Base-by-base conservation (phyloP, 2,797 vertebrate species). In the Pangasius mekongensis region DNA sequence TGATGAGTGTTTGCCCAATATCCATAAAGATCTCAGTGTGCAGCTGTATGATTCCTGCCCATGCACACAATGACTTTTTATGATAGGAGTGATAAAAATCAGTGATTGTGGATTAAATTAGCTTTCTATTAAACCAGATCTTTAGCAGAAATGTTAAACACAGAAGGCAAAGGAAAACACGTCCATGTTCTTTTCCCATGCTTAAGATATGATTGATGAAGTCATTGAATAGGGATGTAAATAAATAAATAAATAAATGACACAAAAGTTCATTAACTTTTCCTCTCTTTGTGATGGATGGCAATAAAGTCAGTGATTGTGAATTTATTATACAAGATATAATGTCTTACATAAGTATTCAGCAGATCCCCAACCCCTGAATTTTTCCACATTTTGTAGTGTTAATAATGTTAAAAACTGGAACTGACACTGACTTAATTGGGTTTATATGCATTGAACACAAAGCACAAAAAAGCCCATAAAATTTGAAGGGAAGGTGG, bases 11-110 rank as follows among this genome's bases (percentile, higher is more conserved):
- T 60, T 83, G 54, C 18, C 24, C 39, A 64, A 11, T 30, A 58
- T 54, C 66, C 66, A 87, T 83, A 64, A 83, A 60, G 8, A 30
- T 47, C 78, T 87, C 86, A 58, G 33, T 87, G 9, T 82, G 16
- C 52, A 71, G 86, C 52, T 69, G 49, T 20, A 30, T 54, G 64
- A 13, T 33, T 82, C 86, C 62, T 49, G 20, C 54, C 10, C 49
- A 43, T 49, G 5, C 54, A 64, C n/a, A 39, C 43, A 66, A 14
- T 27, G 2, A 24, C 49, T 71, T 24, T 84, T 84, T 84, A 69
- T 56, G 30, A 54, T 49, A 69, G 49, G n/a, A 67, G 39, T 47
- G 2, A 76, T 64, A 36, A 52, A 78, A 9, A 18, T 49, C 6
- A 56, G 11, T 54, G 27, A 36, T 30, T 27, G 56, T 84, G 20